Evolutionary conservation across 1,140 invertebrate genomes (phyloP).

Genomic region (Dendrolimus punctatus): DNA sequence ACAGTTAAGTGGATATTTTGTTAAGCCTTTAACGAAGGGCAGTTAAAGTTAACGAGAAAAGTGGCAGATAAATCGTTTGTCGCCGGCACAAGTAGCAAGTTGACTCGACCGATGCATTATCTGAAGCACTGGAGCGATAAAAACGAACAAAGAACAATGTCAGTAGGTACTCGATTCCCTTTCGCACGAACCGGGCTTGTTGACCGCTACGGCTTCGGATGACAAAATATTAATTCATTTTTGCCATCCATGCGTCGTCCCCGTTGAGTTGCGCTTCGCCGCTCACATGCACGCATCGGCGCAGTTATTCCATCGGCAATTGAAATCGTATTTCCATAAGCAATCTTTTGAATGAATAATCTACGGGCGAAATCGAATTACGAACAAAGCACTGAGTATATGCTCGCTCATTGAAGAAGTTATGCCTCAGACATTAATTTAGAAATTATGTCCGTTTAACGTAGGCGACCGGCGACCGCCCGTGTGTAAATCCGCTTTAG

Average conservation of each 20-base stretch:
- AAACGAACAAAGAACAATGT: constrained; percentile 67
- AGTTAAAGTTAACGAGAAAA: constrained; percentile 59
- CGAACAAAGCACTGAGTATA: constrained; percentile 2
- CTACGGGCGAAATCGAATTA: constrained; percentile 35
- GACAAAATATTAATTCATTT: constrained; percentile 45
- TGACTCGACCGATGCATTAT: constrained; percentile 49
- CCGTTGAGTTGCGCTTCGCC: constrained; percentile 24
- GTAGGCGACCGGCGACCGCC: too few species aligned
- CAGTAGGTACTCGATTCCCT: constrained; percentile 48
- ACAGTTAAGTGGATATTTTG: constrained; percentile 40
- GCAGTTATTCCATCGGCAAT: constrained; percentile 22
- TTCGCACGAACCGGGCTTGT: constrained; percentile 38
- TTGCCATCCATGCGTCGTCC: constrained; percentile 22
- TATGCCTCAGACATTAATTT: background rate
- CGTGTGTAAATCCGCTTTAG: constrained; percentile 34
- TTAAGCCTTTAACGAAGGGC: constrained; percentile 33
- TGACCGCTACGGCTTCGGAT: constrained; percentile 22
- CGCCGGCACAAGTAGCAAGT: constrained; percentile 41
- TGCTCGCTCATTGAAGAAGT: background rate
- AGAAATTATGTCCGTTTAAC: too few species aligned
- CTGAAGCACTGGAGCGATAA: constrained; percentile 62
- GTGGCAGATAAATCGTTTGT: constrained; percentile 55
- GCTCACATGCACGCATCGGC: constrained; percentile 29
- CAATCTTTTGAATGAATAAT: constrained; percentile 27
- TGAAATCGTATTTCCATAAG: constrained; percentile 32